These are phyloP conservation scores for Tholera decimalis DNA, from an alignment of 2,888 invertebrate species.

Conservation along the genomic window DNA sequence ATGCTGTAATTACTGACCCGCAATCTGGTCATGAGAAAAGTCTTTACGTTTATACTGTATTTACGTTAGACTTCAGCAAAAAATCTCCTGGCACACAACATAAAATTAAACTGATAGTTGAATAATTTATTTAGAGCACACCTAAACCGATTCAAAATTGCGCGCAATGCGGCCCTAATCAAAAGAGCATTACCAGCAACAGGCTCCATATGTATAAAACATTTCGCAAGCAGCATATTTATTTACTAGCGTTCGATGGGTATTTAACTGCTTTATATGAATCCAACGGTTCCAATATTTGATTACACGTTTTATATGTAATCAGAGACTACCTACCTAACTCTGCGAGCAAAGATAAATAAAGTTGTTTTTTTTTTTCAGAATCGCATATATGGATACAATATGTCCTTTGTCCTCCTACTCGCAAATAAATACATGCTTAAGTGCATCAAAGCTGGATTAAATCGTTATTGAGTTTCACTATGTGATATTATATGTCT, in stretches of 20 bases:
- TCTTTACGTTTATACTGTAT: too few species aligned
- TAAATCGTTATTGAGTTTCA: background rate
- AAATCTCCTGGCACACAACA: constrained; percentile 11
- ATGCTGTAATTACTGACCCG: too few species aligned
- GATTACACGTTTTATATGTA: constrained; percentile 19
- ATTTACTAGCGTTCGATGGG: constrained; percentile 43
- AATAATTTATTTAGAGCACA: constrained; percentile 50
- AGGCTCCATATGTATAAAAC: constrained; percentile 43
- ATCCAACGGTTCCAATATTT: constrained; percentile 43
- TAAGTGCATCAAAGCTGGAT: background rate
- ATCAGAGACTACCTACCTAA: too few species aligned
- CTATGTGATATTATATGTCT: background rate
- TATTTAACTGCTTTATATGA: constrained; percentile 41
- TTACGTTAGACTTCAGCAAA: constrained; percentile 11
- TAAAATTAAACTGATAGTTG: constrained; percentile 20
- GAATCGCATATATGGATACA: background rate
- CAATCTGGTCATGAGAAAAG: too few species aligned
- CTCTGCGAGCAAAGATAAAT: background rate
- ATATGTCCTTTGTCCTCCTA: background rate
- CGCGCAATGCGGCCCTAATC: constrained; percentile 58
- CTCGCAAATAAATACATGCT: background rate
- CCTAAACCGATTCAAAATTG: constrained; percentile 34
- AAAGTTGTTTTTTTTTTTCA: too few species aligned
- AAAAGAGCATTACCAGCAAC: constrained; percentile 45
- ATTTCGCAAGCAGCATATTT: constrained; percentile 43